These are phyloP conservation scores for Erpobdella octoculata DNA, from an alignment of 2,888 invertebrate genomes.

Conservation along the genomic window DNA sequence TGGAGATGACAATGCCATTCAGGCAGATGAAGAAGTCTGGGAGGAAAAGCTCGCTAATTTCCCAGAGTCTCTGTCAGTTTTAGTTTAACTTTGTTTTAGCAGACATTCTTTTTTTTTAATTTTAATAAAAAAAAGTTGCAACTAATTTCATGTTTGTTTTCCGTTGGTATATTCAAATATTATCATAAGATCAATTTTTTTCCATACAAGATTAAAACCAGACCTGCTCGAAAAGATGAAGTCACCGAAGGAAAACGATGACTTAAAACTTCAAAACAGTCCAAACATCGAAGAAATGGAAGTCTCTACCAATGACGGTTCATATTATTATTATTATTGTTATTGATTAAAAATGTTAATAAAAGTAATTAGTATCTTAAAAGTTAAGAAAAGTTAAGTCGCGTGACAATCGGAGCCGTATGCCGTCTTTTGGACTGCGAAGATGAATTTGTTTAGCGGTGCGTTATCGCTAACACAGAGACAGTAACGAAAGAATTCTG, in stretches of 20 bases:
- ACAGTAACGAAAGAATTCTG: too few relatives aligned
- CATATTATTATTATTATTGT: too few relatives aligned
- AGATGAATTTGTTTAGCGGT: too few relatives aligned
- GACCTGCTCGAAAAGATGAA: constrained; percentile 15
- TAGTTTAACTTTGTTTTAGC: neutral
- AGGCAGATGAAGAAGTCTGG: constrained; percentile 15
- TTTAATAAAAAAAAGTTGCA: too few relatives aligned
- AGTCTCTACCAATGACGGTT: too few relatives aligned
- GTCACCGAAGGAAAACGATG: neutral
- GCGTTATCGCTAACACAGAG: too few relatives aligned
- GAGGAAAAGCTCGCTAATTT: constrained; percentile 27
- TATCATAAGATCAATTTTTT: neutral
- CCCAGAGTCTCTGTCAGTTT: constrained; percentile 24
- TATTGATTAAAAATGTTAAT: too few relatives aligned
- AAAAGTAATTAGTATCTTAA: too few relatives aligned
- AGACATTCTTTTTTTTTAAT: neutral
- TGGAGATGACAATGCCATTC: too few relatives aligned
- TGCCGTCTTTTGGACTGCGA: too few relatives aligned
- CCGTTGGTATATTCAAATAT: neutral
- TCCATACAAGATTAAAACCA: neutral
- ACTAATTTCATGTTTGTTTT: neutral
- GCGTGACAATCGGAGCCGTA: too few relatives aligned
- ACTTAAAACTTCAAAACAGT: neutral
- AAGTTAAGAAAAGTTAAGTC: too few relatives aligned
- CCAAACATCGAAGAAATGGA: neutral